Percentiles rank a stretch among this genome's conserved stretches.
phyloP scores from a whole-genome alignment of 2,113 vertebrate species.

The Crotalus horridus region DNA sequence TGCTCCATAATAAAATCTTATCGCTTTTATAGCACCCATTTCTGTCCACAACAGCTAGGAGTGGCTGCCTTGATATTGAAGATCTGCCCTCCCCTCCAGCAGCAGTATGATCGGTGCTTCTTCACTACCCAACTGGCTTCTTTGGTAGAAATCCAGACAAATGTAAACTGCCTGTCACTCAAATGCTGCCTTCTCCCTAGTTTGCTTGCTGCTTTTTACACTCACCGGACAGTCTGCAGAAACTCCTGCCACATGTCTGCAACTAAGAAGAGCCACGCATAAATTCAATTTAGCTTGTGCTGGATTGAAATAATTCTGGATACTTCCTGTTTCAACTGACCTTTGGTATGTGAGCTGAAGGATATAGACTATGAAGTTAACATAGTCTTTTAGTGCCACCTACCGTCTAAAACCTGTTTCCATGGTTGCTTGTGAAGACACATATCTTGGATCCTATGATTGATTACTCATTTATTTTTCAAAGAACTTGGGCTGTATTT shows the following conservation, averaged over 20 bases:
- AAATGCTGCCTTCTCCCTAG: neutral
- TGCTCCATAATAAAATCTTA: neutral
- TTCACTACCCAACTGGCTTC: neutral
- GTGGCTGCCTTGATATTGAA: neutral
- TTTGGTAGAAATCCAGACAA: fast-evolving
- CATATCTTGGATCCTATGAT: neutral
- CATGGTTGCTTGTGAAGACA: neutral
- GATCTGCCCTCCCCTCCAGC: fast-evolving
- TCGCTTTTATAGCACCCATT: neutral
- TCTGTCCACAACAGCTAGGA: neutral
- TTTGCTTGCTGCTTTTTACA: neutral
- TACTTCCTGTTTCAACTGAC: neutral
- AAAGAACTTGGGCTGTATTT: neutral
- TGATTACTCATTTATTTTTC: neutral
- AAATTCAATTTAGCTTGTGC: neutral
- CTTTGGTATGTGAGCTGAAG: neutral
- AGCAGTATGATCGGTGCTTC: neutral
- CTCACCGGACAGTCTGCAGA: constrained; percentile 55
- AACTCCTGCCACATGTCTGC: constrained; percentile 53
- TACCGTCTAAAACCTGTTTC: constrained; percentile 16
- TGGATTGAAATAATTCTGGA: fast-evolving
- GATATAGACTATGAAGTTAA: neutral
- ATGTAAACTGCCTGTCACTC: neutral
- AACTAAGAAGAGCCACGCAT: neutral
- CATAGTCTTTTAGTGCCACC: constrained; percentile 46